A percentile compares a stretch with the other conserved stretches of the same genome.
Evolutionary conservation across 2,797 vertebrate genomes (phyloP).

Genomic region (Sebastes kiyomatsui): DNA sequence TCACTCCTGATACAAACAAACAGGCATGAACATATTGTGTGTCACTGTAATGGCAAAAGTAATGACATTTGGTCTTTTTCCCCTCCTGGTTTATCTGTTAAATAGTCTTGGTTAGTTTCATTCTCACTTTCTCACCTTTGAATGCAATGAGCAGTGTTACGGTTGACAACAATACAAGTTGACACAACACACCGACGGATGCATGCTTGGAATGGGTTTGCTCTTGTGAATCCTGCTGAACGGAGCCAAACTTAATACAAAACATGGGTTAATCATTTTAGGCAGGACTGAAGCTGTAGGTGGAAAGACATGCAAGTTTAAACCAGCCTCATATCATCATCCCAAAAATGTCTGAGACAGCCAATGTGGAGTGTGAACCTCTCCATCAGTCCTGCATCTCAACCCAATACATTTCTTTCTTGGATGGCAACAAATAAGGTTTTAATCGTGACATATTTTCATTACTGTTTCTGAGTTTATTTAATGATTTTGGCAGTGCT

Average conservation of each 20-base stretch:
- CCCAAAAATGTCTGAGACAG: background rate
- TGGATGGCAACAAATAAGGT: background rate
- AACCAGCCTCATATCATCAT: background rate
- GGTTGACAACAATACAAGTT: constrained; percentile 46
- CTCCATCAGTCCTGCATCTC: constrained; percentile 23
- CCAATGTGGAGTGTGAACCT: background rate
- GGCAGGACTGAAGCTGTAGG: constrained; percentile 11
- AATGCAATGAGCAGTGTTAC: constrained; percentile 51
- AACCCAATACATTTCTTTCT: background rate
- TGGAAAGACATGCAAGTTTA: constrained; percentile 45
- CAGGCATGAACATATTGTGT: constrained; percentile 17
- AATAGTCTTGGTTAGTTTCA: constrained; percentile 39
- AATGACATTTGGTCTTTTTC: constrained; percentile 51
- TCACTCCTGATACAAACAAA: constrained; percentile 33
- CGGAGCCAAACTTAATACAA: constrained; percentile 20
- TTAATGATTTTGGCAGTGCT: constrained; percentile 44
- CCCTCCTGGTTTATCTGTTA: background rate
- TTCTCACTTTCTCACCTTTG: constrained; percentile 5
- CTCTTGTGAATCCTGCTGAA: constrained; percentile 31
- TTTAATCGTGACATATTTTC: background rate
- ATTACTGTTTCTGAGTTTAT: background rate
- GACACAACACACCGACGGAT: constrained; percentile 45
- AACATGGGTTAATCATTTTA: constrained; percentile 28
- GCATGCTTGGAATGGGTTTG: constrained; percentile 75
- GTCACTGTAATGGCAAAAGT: constrained; percentile 26